phyloP scores from a whole-genome alignment of 2,888 invertebrate genomes.

The Macaria liturata region DNA sequence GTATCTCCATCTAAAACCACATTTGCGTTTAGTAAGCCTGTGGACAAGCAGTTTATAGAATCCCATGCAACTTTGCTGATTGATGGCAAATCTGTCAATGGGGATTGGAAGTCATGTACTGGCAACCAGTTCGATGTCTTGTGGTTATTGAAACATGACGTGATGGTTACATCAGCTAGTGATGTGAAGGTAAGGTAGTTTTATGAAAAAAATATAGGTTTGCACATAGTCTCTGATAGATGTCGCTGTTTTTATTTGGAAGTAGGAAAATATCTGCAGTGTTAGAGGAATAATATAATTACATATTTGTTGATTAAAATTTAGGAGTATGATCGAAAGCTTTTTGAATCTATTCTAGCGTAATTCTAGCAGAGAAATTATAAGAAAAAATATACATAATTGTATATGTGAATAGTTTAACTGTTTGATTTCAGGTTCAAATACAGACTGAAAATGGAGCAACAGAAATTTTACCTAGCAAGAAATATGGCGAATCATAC shows the following conservation, averaged over 20 bases:
- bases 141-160: conserved; percentile 68
- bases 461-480: conserved; percentile 48
- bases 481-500: conserved; percentile 45
- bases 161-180: conserved; percentile 42
- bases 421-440: conserved; percentile 49
- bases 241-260: no score
- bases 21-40: conserved; percentile 67
- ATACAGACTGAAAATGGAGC: conserved; percentile 48
- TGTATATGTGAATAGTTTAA: no score
- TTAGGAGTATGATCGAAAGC: no score
- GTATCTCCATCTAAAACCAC: conserved; percentile 60
- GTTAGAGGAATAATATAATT: no score
- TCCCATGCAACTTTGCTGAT: conserved; percentile 52
- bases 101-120: conserved; percentile 70
- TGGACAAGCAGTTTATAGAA: conserved; percentile 49
- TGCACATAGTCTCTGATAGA: no score
- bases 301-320: no score
- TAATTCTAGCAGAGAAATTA: no score
- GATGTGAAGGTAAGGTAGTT: conserved; percentile 57
- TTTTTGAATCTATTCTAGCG: no score
- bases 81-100: conserved; percentile 49
- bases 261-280: no score
- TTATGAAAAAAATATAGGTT: no score
- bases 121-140: conserved; percentile 71
- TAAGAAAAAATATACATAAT: no score